Conservation (phyloP, 2,797 vertebrate species). For the Pitangus sulphuratus region DNA sequence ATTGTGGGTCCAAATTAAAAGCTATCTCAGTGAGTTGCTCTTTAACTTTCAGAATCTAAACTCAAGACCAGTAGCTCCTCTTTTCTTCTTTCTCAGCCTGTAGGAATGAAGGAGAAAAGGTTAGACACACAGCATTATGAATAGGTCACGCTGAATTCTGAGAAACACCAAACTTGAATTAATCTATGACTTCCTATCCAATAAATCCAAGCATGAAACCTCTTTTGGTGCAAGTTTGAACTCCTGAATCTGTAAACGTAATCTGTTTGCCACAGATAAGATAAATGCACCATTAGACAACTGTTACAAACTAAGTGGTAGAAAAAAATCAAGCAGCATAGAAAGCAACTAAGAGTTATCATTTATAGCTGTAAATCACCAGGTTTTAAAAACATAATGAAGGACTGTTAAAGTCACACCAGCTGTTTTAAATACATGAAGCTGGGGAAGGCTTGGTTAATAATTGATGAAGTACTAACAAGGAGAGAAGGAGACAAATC, state of each 20-base stretch:
- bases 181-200: background rate
- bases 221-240: background rate
- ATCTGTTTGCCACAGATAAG: background rate
- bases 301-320: conserved; percentile 33
- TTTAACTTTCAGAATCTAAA: background rate
- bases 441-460: background rate
- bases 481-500: background rate
- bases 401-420: background rate
- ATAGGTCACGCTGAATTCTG: background rate
- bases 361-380: conserved; percentile 3
- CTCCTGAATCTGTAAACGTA: background rate
- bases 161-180: background rate
- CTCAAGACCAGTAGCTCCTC: background rate
- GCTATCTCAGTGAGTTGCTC: background rate
- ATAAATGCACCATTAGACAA: background rate
- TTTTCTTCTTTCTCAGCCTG: background rate
- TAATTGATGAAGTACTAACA: conserved; percentile 1
- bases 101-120: background rate
- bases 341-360: conserved; percentile 4
- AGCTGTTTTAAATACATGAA: conserved; percentile 18
- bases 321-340: background rate
- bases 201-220: background rate
- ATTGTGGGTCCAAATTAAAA: background rate
- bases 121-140: background rate
- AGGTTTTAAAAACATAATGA: background rate